These are phyloP conservation scores for Lasaia peninsularis DNA, from an alignment of 1,140 invertebrate genomes.

Conservation along the genomic window DNA sequence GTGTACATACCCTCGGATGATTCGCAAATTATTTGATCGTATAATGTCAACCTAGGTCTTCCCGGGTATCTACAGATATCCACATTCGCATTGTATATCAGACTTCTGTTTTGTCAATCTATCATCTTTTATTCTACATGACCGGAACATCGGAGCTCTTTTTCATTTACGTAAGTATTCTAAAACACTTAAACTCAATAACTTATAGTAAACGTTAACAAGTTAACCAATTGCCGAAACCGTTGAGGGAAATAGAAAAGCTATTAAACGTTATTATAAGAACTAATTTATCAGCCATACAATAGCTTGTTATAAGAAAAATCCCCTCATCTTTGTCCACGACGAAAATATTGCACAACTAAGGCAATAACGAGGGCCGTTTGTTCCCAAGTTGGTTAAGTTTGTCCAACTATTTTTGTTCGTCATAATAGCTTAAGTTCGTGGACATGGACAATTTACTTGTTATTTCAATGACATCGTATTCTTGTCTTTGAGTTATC, in stretches of 20 bases:
- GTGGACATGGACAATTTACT: conserved; percentile 15
- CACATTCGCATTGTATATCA: too few relatives aligned
- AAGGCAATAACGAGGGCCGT: conserved; percentile 64
- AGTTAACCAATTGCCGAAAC: not conserved
- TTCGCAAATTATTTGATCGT: too few relatives aligned
- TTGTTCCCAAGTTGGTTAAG: conserved; percentile 50
- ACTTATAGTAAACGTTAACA: not conserved
- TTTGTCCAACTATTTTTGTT: conserved; percentile 65
- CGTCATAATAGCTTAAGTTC: conserved; percentile 68
- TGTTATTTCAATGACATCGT: conserved; percentile 14
- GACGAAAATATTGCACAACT: conserved; percentile 66
- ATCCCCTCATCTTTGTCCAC: conserved; percentile 31
- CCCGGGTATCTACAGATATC: too few relatives aligned
- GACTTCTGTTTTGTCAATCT: too few relatives aligned
- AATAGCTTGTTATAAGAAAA: conserved; percentile 58
- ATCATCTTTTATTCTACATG: too few relatives aligned
- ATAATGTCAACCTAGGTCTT: too few relatives aligned
- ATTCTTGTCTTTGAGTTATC: not conserved
- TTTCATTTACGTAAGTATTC: too few relatives aligned
- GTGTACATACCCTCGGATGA: too few relatives aligned
- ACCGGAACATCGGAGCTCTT: too few relatives aligned
- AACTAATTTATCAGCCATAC: conserved; percentile 46
- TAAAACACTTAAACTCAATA: too few relatives aligned
- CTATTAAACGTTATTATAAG: conserved; percentile 6
- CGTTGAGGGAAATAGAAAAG: not conserved